Percentiles rank a stretch among this genome's conserved stretches.
Evolutionary conservation across 2,888 invertebrate genomes (phyloP).

Genomic region (Hedya salicella): DNA sequence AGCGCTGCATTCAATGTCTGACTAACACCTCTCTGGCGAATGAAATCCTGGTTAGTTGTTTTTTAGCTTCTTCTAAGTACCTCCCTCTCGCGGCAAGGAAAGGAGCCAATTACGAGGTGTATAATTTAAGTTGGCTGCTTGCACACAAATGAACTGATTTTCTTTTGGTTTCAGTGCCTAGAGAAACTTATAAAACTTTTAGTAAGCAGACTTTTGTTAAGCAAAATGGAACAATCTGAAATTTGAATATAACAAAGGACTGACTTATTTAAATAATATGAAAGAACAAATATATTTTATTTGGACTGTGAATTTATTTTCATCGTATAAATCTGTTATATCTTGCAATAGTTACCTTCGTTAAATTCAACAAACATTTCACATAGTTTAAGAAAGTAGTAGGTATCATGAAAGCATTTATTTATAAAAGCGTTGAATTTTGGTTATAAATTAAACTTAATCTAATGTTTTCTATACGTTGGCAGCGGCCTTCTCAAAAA

Average conservation of each 20-base stretch:
- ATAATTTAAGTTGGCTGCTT: constrained; percentile 40
- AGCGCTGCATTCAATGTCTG: constrained; percentile 55
- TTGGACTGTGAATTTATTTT: not conserved
- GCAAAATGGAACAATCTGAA: constrained; percentile 6
- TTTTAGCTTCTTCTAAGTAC: constrained; percentile 55
- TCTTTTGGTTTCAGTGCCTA: constrained; percentile 21
- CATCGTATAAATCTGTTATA: too few species aligned
- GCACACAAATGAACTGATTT: constrained; percentile 43
- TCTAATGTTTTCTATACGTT: too few species aligned
- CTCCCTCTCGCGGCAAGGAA: constrained; percentile 53
- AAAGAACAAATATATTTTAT: not conserved
- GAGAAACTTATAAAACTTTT: constrained; percentile 22
- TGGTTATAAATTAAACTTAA: too few species aligned
- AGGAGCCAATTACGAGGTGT: constrained; percentile 51
- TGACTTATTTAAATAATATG: not conserved
- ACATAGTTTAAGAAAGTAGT: too few species aligned
- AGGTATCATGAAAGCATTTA: too few species aligned
- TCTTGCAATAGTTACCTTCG: too few species aligned
- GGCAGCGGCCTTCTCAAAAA: too few species aligned
- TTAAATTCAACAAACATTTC: too few species aligned
- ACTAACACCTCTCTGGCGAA: constrained; percentile 59
- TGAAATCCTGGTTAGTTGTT: constrained; percentile 61
- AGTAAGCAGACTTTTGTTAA: constrained; percentile 21
- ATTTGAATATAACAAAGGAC: not conserved
- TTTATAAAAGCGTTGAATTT: too few species aligned